Percentiles rank a stretch among this genome's conserved stretches.
These are phyloP conservation scores for Ricordea florida DNA, from an alignment of 92 coral and sea anemone genomes.

Conservation along the genomic window DNA sequence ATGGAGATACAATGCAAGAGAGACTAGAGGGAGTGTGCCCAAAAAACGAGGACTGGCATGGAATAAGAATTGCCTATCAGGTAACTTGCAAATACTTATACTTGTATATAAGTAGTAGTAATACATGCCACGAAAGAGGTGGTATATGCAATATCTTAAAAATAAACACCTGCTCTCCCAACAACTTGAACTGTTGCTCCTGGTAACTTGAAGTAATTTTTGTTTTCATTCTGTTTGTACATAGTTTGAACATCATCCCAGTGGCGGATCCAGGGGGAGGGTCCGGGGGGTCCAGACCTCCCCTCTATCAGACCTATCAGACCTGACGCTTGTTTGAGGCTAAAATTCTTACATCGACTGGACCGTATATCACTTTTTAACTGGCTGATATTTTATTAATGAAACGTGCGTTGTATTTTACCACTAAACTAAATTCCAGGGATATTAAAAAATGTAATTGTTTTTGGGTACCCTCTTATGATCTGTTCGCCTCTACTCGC, in stretches of 20 bases:
- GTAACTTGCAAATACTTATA: no score
- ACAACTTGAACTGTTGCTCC: not conserved
- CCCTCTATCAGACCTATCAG: no score
- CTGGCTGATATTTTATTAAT: constrained; percentile 10
- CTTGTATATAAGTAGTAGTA: no score
- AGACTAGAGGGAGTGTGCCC: constrained; percentile 8
- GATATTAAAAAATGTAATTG: constrained; percentile 15
- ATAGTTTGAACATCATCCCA: no score
- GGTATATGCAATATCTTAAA: no score
- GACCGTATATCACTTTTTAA: constrained; percentile 26
- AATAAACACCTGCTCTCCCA: not conserved
- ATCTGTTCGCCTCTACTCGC: constrained; percentile 16
- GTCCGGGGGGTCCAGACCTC: no score
- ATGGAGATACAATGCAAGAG: constrained; percentile 57
- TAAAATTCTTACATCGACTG: not conserved
- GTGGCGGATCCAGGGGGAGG: no score
- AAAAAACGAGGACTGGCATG: constrained; percentile 30
- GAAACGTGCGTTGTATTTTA: constrained; percentile 22
- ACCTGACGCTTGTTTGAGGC: no score
- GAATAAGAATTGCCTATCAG: constrained; percentile 5
- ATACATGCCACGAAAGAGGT: no score
- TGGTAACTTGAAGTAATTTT: constrained; percentile 1
- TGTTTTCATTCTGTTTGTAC: constrained; percentile 4
- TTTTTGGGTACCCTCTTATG: constrained; percentile 22
- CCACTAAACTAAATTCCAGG: constrained; percentile 34